Evolutionary conservation across 2,888 invertebrate species (phyloP).

Genomic region (Epistrophe eligans): DNA sequence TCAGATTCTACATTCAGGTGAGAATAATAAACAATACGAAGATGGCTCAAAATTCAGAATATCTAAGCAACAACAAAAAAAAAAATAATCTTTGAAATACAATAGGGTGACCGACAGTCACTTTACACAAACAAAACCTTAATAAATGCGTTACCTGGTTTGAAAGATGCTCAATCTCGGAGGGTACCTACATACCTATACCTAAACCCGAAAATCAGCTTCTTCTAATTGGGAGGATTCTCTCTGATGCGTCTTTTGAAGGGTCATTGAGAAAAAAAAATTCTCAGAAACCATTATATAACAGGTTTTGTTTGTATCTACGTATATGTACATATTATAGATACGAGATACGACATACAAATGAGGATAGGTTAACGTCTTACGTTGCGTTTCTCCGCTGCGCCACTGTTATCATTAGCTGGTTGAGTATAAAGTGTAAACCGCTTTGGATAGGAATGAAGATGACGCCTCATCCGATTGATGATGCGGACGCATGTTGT

Average conservation of each 20-base stretch:
- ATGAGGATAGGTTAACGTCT: background rate
- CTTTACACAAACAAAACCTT: conserved; percentile 15
- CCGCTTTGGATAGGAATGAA: conserved; percentile 38
- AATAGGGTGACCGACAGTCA: conserved; percentile 39
- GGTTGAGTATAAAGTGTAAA: background rate
- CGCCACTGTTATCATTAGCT: conserved; percentile 13
- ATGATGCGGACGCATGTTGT: conserved; percentile 38
- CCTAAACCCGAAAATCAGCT: conserved; percentile 68
- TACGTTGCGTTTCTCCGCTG: background rate
- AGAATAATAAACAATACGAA: conserved; percentile 71
- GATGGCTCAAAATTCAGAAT: conserved; percentile 39
- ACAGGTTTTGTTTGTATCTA: conserved; percentile 32
- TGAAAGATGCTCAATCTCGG: conserved; percentile 18
- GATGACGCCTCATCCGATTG: conserved; percentile 22
- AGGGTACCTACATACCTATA: background rate
- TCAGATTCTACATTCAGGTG: conserved; percentile 44
- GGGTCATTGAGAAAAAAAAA: conserved; percentile 47
- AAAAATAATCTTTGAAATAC: conserved; percentile 48
- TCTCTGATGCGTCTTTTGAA: conserved; percentile 39
- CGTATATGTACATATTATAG: too few species aligned
- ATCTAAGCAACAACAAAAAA: background rate
- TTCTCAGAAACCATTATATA: conserved; percentile 56
- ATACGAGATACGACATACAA: background rate
- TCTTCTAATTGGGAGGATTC: conserved; percentile 71
- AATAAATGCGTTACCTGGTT: background rate